Base-by-base conservation (phyloP, 2,888 invertebrate species). In the Drosophila borborema region DNA sequence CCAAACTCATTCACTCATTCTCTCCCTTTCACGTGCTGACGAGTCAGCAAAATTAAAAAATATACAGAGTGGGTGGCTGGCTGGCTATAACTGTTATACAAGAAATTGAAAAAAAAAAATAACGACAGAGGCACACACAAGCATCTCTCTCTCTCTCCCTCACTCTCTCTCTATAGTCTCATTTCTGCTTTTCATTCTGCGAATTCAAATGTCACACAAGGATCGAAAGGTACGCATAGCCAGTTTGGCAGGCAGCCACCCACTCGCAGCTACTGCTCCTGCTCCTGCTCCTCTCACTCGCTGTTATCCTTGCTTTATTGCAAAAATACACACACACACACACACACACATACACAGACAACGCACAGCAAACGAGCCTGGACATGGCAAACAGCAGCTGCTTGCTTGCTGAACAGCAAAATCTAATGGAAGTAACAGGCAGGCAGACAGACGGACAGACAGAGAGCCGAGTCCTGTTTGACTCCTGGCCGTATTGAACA, bases 1-100 rank as follows among this genome's bases (percentile, higher is more conserved):
- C 4, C 28, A 28, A 28, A 5, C 49, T 34, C 51, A 0, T 3
- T n/a, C 5, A 10, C 31, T 12, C 49, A 34, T 9, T 18, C 1
- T 18, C 18, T 34, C 18, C 20, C 14, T 38, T 28, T 28, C 28
- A 28, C 28, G 28, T 18, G 46, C 74, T 81, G 88, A 85, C 75
- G 75, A 85, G 89, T 90, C 89, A 90, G 89, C 89, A 82, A 90
- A 90, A 89, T 89, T 86, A 91, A 90, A 91, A 91, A 90, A 83
- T 87, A 31, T 8, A 4, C 28, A 40, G 31, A 7, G 40, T 8
- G 18, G 23, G 3, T 20, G 28, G 28, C 2, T 8, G 20, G 14
- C n/a, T 9, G 8, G 7, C 18, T 63, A 67, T 69, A 84, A 87
- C 71, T 85, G 85, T 55, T 72, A 74, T 82, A 68, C 79, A 82